Evolutionary conservation across 2,113 vertebrate species (phyloP), one percentile per base, ranked within the genome.

Genomic region (Okapia johnstoni): DNA sequence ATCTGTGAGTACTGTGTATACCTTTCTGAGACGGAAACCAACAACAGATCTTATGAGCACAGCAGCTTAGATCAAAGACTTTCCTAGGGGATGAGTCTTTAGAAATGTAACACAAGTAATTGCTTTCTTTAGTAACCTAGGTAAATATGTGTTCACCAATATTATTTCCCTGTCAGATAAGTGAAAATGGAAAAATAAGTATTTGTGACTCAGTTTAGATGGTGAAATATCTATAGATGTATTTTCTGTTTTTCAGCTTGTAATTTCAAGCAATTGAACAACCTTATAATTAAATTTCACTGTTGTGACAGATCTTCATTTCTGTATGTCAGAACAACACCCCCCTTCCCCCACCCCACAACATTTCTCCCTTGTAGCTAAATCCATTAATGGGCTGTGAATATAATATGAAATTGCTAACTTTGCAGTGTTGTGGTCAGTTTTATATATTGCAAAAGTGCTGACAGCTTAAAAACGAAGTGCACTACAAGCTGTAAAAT

Each of bases 391-490:
- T 40, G 13, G 16, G 5, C 0, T 86, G 33, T 50, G 52, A 94
- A 33, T 89, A 86, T 46, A 43, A 11, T 50, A 17, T 28, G 9
- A 40, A 63, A 81, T 11, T 61, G 2, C 48, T 54, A 21, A 85
- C 9, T 81, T 90, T 55, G 8, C 48, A 77, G 7, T 85, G 11
- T 79, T 70, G 48, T 36, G 57, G 28, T 3, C n/a, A 90, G 26
- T 50, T 73, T 2, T 83, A 28, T 33, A 33, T 15, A 58, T 50
- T 57, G 9, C 6, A 58, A 17, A 97, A 88, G 36, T 95, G 58
- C 52, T 81, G 85, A 90, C 30, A 86, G 57, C 25, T 79, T 80
- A 66, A 93, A 96, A 96, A 36, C 40, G 6, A 73, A 85, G 19
- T 58, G 4, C 23, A 6, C 40, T 76, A 58, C 30, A 88, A 54